Evolutionary conservation across 2,888 invertebrate genomes (phyloP).

Genomic region (Drosophila ezoana): DNA sequence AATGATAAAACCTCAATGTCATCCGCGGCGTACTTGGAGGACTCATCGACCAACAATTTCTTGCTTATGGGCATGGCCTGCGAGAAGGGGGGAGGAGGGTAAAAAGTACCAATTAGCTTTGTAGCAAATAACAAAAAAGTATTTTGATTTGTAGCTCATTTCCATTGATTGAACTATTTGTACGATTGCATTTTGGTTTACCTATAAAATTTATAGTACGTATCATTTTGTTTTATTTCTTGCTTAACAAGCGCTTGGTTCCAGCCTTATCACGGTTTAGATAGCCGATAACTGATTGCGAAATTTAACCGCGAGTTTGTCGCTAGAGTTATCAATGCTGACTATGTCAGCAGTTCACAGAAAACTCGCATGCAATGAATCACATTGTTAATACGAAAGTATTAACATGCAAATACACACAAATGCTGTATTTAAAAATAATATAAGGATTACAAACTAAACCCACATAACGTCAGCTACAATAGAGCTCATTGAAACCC

Average conservation of each 20-base stretch:
- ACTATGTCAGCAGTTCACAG: not conserved
- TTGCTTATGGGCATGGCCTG: conserved; percentile 79
- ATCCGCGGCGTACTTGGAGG: conserved; percentile 78
- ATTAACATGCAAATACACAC: not conserved
- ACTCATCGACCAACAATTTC: conserved; percentile 70
- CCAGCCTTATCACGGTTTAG: conserved; percentile 27
- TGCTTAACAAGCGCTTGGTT: conserved; percentile 8
- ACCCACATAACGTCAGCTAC: no score
- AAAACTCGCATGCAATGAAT: conserved; percentile 29
- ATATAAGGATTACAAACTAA: not conserved
- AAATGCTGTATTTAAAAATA: not conserved
- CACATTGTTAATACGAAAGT: conserved; percentile 1
- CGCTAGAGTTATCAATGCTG: conserved; percentile 7
- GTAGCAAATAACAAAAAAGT: conserved; percentile 10
- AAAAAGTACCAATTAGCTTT: conserved; percentile 55
- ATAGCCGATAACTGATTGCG: conserved; percentile 5
- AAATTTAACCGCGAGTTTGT: not conserved
- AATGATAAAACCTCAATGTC: conserved; percentile 81
- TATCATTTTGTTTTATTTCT: conserved; percentile 1
- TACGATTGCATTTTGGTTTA: conserved; percentile 4
- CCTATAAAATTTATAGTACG: conserved; percentile 22
- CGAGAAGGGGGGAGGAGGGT: conserved; percentile 46
- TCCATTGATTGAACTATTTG: conserved; percentile 1
- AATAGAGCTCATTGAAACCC: no score
- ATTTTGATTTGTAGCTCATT: conserved; percentile 1